Evolutionary conservation across 2,113 vertebrate genomes (phyloP).

Genomic region (Desmodus rotundus): DNA sequence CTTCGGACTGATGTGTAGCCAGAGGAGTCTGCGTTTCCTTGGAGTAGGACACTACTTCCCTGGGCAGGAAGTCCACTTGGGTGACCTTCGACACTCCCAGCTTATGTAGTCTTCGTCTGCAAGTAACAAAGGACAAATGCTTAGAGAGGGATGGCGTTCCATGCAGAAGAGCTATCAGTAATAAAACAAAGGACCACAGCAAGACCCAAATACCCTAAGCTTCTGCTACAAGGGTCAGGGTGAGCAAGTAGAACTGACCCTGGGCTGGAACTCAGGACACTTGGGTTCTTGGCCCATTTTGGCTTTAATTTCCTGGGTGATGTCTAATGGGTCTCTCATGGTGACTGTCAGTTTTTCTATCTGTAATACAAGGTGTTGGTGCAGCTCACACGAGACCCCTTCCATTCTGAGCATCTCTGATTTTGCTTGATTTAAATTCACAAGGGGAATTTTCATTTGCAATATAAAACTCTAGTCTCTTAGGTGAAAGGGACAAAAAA

Average conservation of each 20-base stretch:
- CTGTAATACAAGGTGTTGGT: neutral
- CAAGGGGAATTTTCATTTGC: neutral
- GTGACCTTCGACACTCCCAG: constrained; percentile 95
- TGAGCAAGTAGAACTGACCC: neutral
- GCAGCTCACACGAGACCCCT: neutral
- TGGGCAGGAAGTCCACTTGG: constrained; percentile 96
- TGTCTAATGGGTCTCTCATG: neutral
- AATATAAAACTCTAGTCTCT: neutral
- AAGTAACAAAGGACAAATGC: constrained; percentile 6
- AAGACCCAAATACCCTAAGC: neutral
- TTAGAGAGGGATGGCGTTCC: neutral
- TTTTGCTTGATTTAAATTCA: neutral
- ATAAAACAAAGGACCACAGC: neutral
- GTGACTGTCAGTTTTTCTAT: neutral
- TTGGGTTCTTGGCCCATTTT: neutral
- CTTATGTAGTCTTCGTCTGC: constrained; percentile 90
- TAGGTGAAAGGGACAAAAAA: neutral
- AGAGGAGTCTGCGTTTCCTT: constrained; percentile 97
- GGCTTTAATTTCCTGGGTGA: neutral
- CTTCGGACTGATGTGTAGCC: constrained; percentile 90
- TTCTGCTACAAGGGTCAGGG: neutral
- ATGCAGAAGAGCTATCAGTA: neutral
- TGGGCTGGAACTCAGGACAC: neutral
- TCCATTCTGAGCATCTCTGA: neutral
- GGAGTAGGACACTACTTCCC: constrained; percentile 93